Conservation (phyloP, 2,797 vertebrate genomes). For the Ptychadena robeensis region DNA sequence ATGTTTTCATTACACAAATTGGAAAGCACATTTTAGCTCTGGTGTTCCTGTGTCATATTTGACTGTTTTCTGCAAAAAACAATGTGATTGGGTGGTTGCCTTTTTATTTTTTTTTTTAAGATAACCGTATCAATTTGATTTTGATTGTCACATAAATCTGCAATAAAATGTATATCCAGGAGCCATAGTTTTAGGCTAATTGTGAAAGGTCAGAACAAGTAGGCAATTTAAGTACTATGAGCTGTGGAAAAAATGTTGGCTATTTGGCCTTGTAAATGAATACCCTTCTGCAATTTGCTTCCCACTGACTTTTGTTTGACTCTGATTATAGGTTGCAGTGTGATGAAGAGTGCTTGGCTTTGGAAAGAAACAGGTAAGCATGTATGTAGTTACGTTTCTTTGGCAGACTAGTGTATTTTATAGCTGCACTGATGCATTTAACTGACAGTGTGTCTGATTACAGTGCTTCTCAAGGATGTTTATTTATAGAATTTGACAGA, state of each 20-base stretch:
- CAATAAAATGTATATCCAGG: slow-evolving; percentile 1
- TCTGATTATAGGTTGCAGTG: slow-evolving; percentile 85
- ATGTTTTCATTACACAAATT: not conserved
- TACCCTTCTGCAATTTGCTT: not conserved
- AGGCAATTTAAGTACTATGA: slow-evolving; percentile 8
- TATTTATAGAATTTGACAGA: slow-evolving; percentile 5
- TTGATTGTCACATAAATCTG: slow-evolving; percentile 22
- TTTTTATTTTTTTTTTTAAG: slow-evolving; percentile 15
- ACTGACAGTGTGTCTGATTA: not conserved
- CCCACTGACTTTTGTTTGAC: slow-evolving; percentile 58
- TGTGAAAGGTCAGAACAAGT: slow-evolving; percentile 51
- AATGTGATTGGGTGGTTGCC: slow-evolving; percentile 29
- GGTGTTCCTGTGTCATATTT: slow-evolving; percentile 14
- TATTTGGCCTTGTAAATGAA: slow-evolving; percentile 29
- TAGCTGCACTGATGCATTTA: not conserved
- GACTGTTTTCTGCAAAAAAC: slow-evolving; percentile 16
- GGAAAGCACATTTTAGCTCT: not conserved
- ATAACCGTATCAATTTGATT: slow-evolving; percentile 20
- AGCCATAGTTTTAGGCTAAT: slow-evolving; percentile 7
- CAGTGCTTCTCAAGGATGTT: not conserved
- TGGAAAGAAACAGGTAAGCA: slow-evolving; percentile 90
- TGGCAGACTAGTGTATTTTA: not conserved
- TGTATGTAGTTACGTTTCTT: not conserved
- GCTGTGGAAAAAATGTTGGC: slow-evolving; percentile 10
- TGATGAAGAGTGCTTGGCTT: slow-evolving; percentile 90